Evolutionary conservation across 2,113 vertebrate species (phyloP), one percentile per base, ranked within the genome.

Genomic region (Sorex fumeus): DNA sequence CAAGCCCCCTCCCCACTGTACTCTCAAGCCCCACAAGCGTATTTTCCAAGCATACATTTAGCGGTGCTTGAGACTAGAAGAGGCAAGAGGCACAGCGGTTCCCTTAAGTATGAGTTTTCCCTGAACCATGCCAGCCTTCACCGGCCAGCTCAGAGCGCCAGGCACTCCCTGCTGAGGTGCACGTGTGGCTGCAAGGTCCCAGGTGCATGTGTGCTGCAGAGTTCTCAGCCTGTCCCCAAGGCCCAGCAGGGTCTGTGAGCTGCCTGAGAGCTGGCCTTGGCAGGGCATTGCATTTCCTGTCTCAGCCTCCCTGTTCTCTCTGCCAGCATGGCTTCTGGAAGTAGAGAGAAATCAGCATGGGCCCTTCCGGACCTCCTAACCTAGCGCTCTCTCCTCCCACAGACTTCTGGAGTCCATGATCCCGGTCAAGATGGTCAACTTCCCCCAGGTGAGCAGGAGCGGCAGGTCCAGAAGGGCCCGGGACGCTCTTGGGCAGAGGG

Each of bases 381-480:
- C n/a, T 47, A 85, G 76, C 69, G n/a, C 80, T 67, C 0, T 91
- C 15, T 84, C n/a, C 34, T 90, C 66, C 96, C 85, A 94, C 94
- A 99, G 99, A 96, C 97, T 99, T 78, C 95, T 99, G 66, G 99
- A 99, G 97, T 99, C 99, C 91, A 98, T 99, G 98, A 98, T 99
- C 96, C 99, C 99, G 3, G 96, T 99, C 87, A 98, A 98, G 96
- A 99, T 99, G 98, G 98, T 99, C 98, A 99, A 96, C 97, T 99
- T 99, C 95, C 99, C 99, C 64, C 99, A 99, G 98, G 99, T 99
- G 92, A 98, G 96, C 91, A 75, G 25, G 1, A 60, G 34, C 43
- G 19, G 88, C 75, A 57, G 80, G 76, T 84, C 72, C 86, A 40
- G 62, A 62, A 78, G 32, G 53, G 13, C 18, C 0, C 0, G 30